Evolutionary conservation across 1,140 invertebrate genomes (phyloP), one percentile per base, ranked within the genome.

Genomic region (Calycopis cecrops): DNA sequence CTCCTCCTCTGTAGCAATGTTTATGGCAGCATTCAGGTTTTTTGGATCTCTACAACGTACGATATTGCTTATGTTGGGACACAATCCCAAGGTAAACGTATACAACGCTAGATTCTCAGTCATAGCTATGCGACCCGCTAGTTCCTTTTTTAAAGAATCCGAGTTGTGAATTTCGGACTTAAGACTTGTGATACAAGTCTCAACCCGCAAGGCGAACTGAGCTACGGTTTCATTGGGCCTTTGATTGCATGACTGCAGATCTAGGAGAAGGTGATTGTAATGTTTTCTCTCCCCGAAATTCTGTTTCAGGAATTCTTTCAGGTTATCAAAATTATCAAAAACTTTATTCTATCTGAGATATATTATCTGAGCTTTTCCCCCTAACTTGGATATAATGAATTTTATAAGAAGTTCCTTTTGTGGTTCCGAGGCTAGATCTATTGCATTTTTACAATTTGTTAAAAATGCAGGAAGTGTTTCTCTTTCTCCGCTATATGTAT

Each of bases 1-100:
- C 12, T 42, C 40, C 12, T 42, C 40, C 40, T 42, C 40, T 7
- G 12, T 6, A 42, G 40, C 40, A 42, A 42, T 42, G 12, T 42
- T 42, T 42, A 35, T 11, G 35, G 35, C 35, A 35, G n/a, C n/a
- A n/a, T n/a, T n/a, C n/a, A n/a, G n/a, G n/a, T n/a, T n/a, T n/a
- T n/a, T n/a, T n/a, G n/a, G n/a, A n/a, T n/a, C n/a, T n/a, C n/a
- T n/a, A n/a, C n/a, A n/a, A n/a, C n/a, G n/a, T n/a, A n/a, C n/a
- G n/a, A n/a, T n/a, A n/a, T n/a, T n/a, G n/a, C n/a, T n/a, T n/a
- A n/a, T n/a, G n/a, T n/a, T n/a, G n/a, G n/a, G n/a, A n/a, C n/a
- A n/a, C n/a, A n/a, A n/a, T n/a, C n/a, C n/a, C n/a, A n/a, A n/a
- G n/a, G n/a, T n/a, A n/a, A n/a, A n/a, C n/a, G n/a, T n/a, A n/a